A percentile compares a stretch with the other conserved stretches of the same genome.
Conservation (phyloP, 2,888 invertebrate genomes). For the Crossocerus cetratus region DNA sequence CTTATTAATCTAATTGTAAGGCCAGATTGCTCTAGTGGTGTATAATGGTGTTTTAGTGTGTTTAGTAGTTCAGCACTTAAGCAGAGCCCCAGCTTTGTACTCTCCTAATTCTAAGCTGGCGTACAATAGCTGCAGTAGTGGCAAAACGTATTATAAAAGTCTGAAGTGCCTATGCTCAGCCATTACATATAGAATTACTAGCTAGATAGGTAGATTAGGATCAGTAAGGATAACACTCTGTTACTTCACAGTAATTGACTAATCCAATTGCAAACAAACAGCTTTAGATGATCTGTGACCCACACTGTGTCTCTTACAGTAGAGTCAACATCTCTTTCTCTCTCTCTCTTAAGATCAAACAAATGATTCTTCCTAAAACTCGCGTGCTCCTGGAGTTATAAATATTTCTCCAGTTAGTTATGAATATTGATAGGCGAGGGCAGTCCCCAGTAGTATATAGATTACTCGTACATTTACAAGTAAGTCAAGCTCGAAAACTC, state of each 20-base stretch:
- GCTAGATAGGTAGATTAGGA: constrained; percentile 31
- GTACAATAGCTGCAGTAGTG: constrained; percentile 6
- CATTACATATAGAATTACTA: constrained; percentile 1
- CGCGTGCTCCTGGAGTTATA: constrained; percentile 14
- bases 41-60: constrained; percentile 21
- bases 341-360: too few relatives aligned
- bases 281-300: constrained; percentile 17
- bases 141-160: neutral
- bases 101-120: constrained; percentile 10
- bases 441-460: neutral
- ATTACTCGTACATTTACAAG: too few relatives aligned
- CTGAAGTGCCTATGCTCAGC: constrained; percentile 3
- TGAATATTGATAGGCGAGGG: constrained; percentile 17
- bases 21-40: constrained; percentile 49
- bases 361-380: neutral
- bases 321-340: too few relatives aligned
- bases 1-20: constrained; percentile 57
- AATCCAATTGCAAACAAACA: constrained; percentile 27
- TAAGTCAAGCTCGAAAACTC: too few relatives aligned
- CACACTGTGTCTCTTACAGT: too few relatives aligned
- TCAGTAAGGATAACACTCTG: constrained; percentile 1
- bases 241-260: constrained; percentile 46
- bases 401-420: constrained; percentile 11
- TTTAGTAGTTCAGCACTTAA: constrained; percentile 26
- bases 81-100: constrained; percentile 18